These are phyloP conservation scores for Ctenoplectra terminalis DNA, from an alignment of 1,140 invertebrate genomes.

Conservation along the genomic window DNA sequence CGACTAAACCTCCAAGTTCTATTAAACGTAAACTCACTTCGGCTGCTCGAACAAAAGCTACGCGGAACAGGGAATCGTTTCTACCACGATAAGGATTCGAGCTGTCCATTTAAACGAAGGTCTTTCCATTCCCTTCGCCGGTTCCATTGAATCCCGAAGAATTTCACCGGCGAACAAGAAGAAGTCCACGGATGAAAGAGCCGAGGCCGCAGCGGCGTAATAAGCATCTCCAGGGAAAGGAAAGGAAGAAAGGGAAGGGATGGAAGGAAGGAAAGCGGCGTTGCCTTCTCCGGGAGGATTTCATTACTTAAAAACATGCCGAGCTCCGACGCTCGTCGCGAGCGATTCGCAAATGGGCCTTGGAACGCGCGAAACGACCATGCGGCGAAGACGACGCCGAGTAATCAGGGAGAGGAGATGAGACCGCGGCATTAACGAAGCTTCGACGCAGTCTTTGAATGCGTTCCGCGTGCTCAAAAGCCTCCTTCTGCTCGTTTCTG, in stretches of 20 bases:
- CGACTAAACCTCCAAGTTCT: neutral
- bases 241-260: neutral
- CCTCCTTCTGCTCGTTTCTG: neutral
- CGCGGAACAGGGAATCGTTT: neutral
- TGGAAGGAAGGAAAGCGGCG: too few species aligned
- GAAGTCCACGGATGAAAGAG: neutral
- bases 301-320: conserved; percentile 43
- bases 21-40: conserved; percentile 15
- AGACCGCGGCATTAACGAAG: conserved; percentile 8
- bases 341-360: neutral
- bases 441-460: conserved; percentile 18
- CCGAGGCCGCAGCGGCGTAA: neutral
- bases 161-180: conserved; percentile 13
- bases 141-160: conserved; percentile 8
- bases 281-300: neutral
- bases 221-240: neutral
- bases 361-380: neutral
- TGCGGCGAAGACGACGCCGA: neutral
- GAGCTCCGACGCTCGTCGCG: neutral
- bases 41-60: neutral
- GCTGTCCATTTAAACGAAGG: conserved; percentile 7
- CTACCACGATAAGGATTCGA: neutral
- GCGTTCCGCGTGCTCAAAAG: neutral
- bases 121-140: neutral
- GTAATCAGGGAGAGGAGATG: conserved; percentile 20